Conservation (phyloP, 2,888 invertebrate genomes). For the Luperina testacea region DNA sequence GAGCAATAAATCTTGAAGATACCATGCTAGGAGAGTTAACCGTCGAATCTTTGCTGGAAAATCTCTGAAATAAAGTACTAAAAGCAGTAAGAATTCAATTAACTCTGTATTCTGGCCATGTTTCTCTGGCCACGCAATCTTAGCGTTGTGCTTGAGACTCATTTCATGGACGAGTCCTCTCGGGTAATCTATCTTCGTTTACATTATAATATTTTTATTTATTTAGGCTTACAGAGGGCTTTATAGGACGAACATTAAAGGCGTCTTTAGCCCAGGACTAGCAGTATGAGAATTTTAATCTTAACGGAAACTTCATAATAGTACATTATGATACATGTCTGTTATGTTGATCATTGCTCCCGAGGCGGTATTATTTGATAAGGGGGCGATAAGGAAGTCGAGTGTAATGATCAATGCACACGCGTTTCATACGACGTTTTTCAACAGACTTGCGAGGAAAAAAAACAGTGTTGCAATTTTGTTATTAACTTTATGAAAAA, state of each 20-base stretch:
- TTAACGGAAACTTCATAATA: not conserved
- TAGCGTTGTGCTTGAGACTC: constrained; percentile 8
- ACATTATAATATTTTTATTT: constrained; percentile 47
- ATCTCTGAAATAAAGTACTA: not conserved
- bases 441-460: no score
- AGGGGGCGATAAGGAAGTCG: no score
- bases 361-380: no score
- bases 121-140: constrained; percentile 14
- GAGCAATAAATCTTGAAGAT: not conserved
- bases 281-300: not conserved
- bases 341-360: no score
- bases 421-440: no score
- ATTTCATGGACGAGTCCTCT: constrained; percentile 46
- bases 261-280: constrained; percentile 11
- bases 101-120: not conserved
- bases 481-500: no score
- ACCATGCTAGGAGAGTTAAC: not conserved
- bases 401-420: no score
- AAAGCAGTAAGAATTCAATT: constrained; percentile 20
- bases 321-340: no score
- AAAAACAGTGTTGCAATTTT: no score
- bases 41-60: not conserved
- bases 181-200: constrained; percentile 52
- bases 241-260: not conserved
- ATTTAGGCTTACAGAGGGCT: constrained; percentile 4